These are phyloP conservation scores for Cataglyphis cursor DNA, from an alignment of 2,888 invertebrate genomes.

Conservation along the genomic window DNA sequence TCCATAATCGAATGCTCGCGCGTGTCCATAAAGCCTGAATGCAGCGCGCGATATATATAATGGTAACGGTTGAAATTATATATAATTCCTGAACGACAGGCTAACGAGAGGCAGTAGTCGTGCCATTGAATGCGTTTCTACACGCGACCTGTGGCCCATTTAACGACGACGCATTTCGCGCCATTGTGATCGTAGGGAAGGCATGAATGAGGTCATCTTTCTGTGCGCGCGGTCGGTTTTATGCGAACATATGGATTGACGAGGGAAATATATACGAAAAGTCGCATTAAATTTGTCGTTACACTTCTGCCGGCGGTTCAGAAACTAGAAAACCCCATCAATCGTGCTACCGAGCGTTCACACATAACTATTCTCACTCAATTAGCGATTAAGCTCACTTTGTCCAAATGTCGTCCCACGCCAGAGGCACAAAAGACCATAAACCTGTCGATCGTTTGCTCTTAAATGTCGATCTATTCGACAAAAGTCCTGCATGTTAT, in stretches of 20 bases:
- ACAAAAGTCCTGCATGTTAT: background rate
- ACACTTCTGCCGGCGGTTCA: constrained; percentile 51
- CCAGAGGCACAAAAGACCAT: constrained; percentile 52
- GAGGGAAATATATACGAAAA: constrained; percentile 59
- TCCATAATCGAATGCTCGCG: constrained; percentile 49
- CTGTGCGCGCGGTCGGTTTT: constrained; percentile 54
- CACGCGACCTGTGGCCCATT: constrained; percentile 63
- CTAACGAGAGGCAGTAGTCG: constrained; percentile 72
- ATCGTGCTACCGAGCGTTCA: constrained; percentile 51
- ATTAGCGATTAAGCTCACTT: constrained; percentile 71
- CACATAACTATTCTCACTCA: constrained; percentile 71
- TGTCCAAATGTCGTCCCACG: constrained; percentile 63
- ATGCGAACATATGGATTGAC: constrained; percentile 69
- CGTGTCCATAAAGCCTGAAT: constrained; percentile 31
- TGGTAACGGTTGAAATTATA: constrained; percentile 66
- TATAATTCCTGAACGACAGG: constrained; percentile 74
- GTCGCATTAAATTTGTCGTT: constrained; percentile 66
- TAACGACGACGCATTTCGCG: constrained; percentile 70
- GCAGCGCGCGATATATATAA: constrained; percentile 41
- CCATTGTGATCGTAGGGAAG: constrained; percentile 67
- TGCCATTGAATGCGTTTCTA: constrained; percentile 66
- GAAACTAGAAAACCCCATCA: constrained; percentile 71
- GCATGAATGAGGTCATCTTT: constrained; percentile 71
- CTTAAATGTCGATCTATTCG: constrained; percentile 16
- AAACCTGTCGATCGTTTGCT: constrained; percentile 30